Evolutionary conservation across 1,140 invertebrate genomes (phyloP), one percentile per base, ranked within the genome.

Genomic region (Venturia canescens): DNA sequence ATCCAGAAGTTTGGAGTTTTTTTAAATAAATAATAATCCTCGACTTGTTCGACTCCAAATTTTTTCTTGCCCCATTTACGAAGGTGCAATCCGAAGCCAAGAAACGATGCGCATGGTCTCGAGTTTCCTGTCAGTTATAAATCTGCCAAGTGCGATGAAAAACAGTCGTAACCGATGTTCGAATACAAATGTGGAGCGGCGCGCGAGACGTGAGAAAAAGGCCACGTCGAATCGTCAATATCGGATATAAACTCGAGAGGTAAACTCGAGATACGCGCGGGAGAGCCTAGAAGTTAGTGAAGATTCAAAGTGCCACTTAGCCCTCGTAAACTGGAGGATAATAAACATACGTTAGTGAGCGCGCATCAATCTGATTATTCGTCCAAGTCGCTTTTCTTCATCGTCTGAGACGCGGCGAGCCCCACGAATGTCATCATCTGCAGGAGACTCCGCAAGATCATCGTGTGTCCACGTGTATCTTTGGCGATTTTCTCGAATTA

Each of bases 221-320:
- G 53, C 53, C 18, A 57, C 18, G 21, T 16, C 4, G 53, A 57
- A 21, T 57, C 2, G 53, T 57, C 53, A 23, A 57, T 57, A 57
- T 18, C n/a, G 38, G 38, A 13, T 23, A 57, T 57, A 57, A 57
- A 57, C n/a, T 57, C 53, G 21, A 57, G 21, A 57, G 18, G 18
- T 57, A n/a, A 57, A 57, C 5, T 57, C 11, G 53, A 11, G 53
- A 57, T n/a, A 23, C 18, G 53, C 6, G 50, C 18, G 53, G n/a
- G n/a, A 21, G 53, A 57, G 18, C 4, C 5, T 57, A 23, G 53
- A 57, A 57, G 53, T 57, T 57, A 23, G 53, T 57, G 21, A 57
- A 57, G 53, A 57, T 57, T 57, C 53, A 57, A 57, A 57, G 53
- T 57, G 21, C 53, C 53, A 57, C 53, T 57, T 57, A 57, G 53